Base-by-base conservation (phyloP, 1,140 invertebrate species). In the Monochamus saltuarius region DNA sequence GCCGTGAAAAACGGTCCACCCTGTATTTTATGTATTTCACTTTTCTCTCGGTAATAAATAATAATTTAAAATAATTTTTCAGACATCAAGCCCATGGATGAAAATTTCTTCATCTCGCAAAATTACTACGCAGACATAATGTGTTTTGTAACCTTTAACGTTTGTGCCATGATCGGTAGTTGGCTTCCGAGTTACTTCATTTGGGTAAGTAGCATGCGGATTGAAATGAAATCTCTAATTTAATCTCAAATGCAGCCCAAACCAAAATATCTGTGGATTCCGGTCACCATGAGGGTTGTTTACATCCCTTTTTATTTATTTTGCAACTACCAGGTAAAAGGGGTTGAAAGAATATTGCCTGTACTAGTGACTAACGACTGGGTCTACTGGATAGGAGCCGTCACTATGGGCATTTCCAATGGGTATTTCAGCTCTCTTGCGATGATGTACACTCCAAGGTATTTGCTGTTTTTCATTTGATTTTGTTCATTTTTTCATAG, bases 391-490 rank as follows among this genome's bases (percentile, higher is more conserved):
- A 63, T 82, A 17, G 83, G 90, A 16, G 87, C 84, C 0, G 79
- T 89, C 0, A 65, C 90, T 0, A 84, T 98, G 80, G 94, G 91
- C 34, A 79, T 95, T 62, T 90, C 86, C 22, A 93, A 89, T 56
- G 97, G 97, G 0, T 98, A 99, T 75, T 74, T 88, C 65, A 95
- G 93, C 67, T 95, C 94, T 7, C 77, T 98, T 14, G 88, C 86
- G 42, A 98, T 99, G 96, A 98, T 98, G 94, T 98, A 97, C 80
- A 90, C 94, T 57, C 89, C 94, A 42, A 87, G 87, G 94, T 95
- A 82, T 29, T 29, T 29, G 22, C 22, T 3, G 22, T 29, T 29
- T 29, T 29, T 29, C n/a, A n/a, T n/a, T n/a, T n/a, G n/a, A n/a
- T n/a, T n/a, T n/a, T n/a, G 2, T 29, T 29, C 6, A 29, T 29